phyloP scores from a whole-genome alignment of 2,113 vertebrate genomes.

The Daphoenositta chrysoptera region DNA sequence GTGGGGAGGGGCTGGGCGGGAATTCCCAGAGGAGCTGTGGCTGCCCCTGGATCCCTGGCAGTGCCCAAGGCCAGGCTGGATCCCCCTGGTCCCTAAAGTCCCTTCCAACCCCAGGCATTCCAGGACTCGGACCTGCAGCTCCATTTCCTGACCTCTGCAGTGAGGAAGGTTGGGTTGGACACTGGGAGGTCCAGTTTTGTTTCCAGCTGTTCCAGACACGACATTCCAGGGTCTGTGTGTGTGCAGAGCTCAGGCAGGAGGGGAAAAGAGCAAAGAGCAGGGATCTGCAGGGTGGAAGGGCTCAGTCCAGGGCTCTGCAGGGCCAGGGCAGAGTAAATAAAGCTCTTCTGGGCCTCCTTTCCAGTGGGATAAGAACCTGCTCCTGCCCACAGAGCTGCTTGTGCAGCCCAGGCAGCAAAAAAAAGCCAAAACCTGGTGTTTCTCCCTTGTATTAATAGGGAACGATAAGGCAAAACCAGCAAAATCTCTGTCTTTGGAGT shows the following conservation, averaged over 20 bases:
- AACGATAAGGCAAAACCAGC: neutral
- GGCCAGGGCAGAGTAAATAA: neutral
- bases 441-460: accelerated
- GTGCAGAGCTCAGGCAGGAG: neutral
- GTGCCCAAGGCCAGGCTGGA: neutral
- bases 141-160: neutral
- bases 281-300: neutral
- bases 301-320: neutral
- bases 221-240: too few species aligned
- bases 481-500: neutral
- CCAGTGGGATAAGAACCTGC: neutral
- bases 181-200: neutral
- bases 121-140: neutral
- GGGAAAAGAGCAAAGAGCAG: neutral
- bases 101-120: neutral
- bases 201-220: neutral
- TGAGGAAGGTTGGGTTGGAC: neutral
- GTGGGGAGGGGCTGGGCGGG: neutral
- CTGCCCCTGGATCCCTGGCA: neutral
- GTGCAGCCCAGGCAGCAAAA: neutral
- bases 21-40: neutral
- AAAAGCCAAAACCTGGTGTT: accelerated
- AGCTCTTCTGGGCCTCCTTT: neutral
- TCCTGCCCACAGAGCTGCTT: neutral
- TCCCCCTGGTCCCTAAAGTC: accelerated